These are phyloP conservation scores for Eupeodes latifasciatus DNA, from an alignment of 2,888 invertebrate species.

Conservation along the genomic window DNA sequence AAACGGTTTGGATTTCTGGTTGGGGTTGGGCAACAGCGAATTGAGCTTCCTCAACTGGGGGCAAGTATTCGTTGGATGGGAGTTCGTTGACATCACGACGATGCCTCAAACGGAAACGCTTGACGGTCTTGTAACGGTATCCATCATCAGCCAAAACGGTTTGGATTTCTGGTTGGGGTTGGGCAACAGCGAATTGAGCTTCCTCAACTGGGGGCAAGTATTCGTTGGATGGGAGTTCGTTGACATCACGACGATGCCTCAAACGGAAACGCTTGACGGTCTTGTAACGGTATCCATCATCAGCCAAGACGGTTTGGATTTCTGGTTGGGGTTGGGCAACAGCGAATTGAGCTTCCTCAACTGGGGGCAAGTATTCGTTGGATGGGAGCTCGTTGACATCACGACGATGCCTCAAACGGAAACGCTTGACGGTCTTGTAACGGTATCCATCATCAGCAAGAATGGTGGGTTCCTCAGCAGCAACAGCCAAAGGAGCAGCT, in stretches of 20 bases:
- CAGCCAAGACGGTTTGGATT: constrained; percentile 34
- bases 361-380: constrained; percentile 77
- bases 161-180: constrained; percentile 60
- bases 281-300: constrained; percentile 70
- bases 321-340: constrained; percentile 42
- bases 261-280: constrained; percentile 52
- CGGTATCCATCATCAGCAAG: constrained; percentile 81
- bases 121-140: constrained; percentile 80
- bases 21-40: constrained; percentile 46
- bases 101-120: constrained; percentile 73
- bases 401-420: constrained; percentile 79
- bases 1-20: constrained; percentile 25
- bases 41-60: constrained; percentile 68
- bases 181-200: constrained; percentile 48
- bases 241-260: constrained; percentile 77
- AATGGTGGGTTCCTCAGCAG: constrained; percentile 64
- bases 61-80: constrained; percentile 78
- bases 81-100: constrained; percentile 80
- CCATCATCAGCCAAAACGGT: constrained; percentile 70
- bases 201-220: constrained; percentile 64
- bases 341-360: constrained; percentile 53
- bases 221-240: constrained; percentile 77
- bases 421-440: constrained; percentile 81
- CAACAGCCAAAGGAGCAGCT: constrained; percentile 4
- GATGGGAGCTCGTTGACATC: constrained; percentile 78